Conservation (phyloP, 2,888 invertebrate genomes). For the Drosophila limbata region DNA sequence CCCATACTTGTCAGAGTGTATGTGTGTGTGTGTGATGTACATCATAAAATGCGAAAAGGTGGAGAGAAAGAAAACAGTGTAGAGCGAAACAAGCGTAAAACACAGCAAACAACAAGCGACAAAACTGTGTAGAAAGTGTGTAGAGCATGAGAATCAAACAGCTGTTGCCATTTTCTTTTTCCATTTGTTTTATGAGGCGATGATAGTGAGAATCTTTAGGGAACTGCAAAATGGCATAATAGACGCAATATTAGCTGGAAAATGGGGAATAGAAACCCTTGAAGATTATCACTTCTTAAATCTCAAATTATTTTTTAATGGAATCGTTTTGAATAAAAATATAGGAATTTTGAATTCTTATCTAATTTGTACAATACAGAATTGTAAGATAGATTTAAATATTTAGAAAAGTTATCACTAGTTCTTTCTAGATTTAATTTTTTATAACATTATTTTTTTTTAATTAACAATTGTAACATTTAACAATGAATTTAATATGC, state of each 20-base stretch:
- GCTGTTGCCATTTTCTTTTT: slow-evolving; percentile 38
- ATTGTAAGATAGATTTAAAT: too few relatives aligned
- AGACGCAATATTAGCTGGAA: slow-evolving; percentile 20
- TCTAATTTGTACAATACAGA: too few relatives aligned
- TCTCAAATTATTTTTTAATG: not conserved
- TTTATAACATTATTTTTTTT: too few relatives aligned
- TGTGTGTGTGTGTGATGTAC: slow-evolving; percentile 34
- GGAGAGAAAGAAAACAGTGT: slow-evolving; percentile 31
- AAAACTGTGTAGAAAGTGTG: slow-evolving; percentile 34
- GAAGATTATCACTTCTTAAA: not conserved
- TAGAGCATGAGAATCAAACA: slow-evolving; percentile 46
- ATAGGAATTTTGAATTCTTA: too few relatives aligned
- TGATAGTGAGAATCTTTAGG: slow-evolving; percentile 12
- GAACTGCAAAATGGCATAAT: slow-evolving; percentile 17
- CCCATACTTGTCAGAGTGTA: not conserved
- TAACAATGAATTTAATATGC: not conserved
- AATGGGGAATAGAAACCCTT: slow-evolving; percentile 1
- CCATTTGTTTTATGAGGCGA: slow-evolving; percentile 14
- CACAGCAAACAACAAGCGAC: slow-evolving; percentile 39
- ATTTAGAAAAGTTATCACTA: too few relatives aligned
- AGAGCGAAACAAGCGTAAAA: slow-evolving; percentile 42
- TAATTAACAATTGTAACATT: not conserved
- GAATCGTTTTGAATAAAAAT: too few relatives aligned
- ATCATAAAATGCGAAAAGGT: slow-evolving; percentile 61
- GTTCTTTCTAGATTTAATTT: too few relatives aligned